Percentiles rank a stretch among this genome's conserved stretches.
Conservation (phyloP, 2,888 invertebrate species). For the Subacronicta megacephala region DNA sequence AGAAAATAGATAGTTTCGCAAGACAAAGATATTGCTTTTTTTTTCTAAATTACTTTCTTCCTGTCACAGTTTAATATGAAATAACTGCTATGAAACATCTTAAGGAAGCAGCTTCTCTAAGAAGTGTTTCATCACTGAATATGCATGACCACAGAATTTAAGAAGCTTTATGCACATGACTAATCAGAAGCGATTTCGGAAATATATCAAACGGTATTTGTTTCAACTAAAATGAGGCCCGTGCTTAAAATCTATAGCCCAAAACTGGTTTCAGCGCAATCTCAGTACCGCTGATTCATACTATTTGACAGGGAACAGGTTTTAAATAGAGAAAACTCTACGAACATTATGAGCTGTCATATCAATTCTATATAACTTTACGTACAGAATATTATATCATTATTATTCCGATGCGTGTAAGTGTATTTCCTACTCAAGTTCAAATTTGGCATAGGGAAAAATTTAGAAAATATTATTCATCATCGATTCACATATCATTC, state of each 20-base stretch:
- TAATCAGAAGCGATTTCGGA: slow-evolving; percentile 16
- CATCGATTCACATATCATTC: too few species aligned
- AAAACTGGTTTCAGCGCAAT: slow-evolving; percentile 73
- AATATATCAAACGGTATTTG: slow-evolving; percentile 40
- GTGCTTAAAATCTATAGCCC: slow-evolving; percentile 63
- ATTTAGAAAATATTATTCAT: too few species aligned
- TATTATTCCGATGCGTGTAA: not conserved
- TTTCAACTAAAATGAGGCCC: slow-evolving; percentile 62
- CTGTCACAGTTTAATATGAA: too few species aligned
- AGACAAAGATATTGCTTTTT: too few species aligned
- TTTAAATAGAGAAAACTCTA: slow-evolving; percentile 56
- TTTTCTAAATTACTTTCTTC: too few species aligned
- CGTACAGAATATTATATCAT: not conserved
- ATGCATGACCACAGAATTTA: not conserved
- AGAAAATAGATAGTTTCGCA: too few species aligned
- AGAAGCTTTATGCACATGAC: slow-evolving; percentile 1
- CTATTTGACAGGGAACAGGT: slow-evolving; percentile 64
- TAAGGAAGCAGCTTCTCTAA: too few species aligned
- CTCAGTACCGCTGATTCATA: slow-evolving; percentile 60
- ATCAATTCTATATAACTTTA: slow-evolving; percentile 29
- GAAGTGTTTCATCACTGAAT: too few species aligned
- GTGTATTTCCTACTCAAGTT: not conserved
- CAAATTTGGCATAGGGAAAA: too few species aligned
- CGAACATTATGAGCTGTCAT: slow-evolving; percentile 38
- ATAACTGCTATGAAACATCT: too few species aligned